phyloP scores from a whole-genome alignment of 2,888 invertebrate genomes.

The Ryuthela nishihirai region DNA sequence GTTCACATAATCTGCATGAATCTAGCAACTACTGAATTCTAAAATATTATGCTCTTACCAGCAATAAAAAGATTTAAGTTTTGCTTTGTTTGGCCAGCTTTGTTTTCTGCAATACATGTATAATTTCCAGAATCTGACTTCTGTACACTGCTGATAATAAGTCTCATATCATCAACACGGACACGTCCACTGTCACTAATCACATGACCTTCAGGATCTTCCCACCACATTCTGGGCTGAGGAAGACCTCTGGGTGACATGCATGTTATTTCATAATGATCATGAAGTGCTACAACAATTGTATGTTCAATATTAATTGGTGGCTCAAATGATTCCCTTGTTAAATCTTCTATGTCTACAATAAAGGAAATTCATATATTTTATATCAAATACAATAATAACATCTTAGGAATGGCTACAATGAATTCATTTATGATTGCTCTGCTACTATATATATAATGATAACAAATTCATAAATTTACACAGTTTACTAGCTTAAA shows the following conservation, averaged over 20 bases:
- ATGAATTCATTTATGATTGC: too few species aligned
- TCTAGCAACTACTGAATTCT: too few species aligned
- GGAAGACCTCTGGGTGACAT: slow-evolving; percentile 62
- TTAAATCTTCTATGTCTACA: slow-evolving; percentile 55
- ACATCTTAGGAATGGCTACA: too few species aligned
- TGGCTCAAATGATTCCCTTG: slow-evolving; percentile 41
- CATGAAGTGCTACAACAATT: slow-evolving; percentile 56
- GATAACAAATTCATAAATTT: too few species aligned
- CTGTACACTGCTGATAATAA: slow-evolving; percentile 59
- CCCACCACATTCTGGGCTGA: slow-evolving; percentile 60
- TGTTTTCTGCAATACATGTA: slow-evolving; percentile 65
- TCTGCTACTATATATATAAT: too few species aligned
- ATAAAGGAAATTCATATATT: slow-evolving; percentile 23
- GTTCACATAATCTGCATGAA: too few species aligned
- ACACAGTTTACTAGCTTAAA: too few species aligned
- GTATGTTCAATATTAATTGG: slow-evolving; percentile 27
- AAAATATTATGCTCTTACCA: slow-evolving; percentile 52
- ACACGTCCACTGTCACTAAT: slow-evolving; percentile 50
- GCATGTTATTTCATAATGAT: slow-evolving; percentile 62
- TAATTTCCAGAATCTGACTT: slow-evolving; percentile 63
- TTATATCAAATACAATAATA: too few species aligned
- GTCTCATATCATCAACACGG: slow-evolving; percentile 46
- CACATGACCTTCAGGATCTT: slow-evolving; percentile 58
- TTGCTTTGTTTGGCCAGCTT: slow-evolving; percentile 60
- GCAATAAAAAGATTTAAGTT: slow-evolving; percentile 60